phyloP scores from a whole-genome alignment of 2,888 invertebrate species.

The Dolomedes plantarius region DNA sequence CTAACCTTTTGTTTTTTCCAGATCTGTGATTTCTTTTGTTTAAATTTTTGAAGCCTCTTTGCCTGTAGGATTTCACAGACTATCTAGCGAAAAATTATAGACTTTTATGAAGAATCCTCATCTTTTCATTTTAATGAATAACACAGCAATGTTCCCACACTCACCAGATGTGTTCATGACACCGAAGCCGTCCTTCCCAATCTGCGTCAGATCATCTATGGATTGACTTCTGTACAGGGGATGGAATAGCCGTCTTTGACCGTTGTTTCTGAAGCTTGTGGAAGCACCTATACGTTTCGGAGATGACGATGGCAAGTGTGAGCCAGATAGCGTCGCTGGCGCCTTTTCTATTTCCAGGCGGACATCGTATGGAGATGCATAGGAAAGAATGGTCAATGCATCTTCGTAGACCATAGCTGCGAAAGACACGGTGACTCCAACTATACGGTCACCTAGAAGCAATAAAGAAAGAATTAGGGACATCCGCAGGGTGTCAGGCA shows the following conservation, averaged over 20 bases:
- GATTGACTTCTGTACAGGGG: slow-evolving; percentile 88
- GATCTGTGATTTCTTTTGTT: too few species aligned
- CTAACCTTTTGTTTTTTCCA: too few species aligned
- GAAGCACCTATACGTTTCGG: slow-evolving; percentile 43
- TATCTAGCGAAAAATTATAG: too few species aligned
- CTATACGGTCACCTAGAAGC: slow-evolving; percentile 90
- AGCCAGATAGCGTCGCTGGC: slow-evolving; percentile 76
- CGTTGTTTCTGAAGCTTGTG: slow-evolving; percentile 66
- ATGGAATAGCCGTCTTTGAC: slow-evolving; percentile 82
- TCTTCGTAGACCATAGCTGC: slow-evolving; percentile 93
- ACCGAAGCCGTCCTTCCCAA: slow-evolving; percentile 75
- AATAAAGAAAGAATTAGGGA: too few species aligned
- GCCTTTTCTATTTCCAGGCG: slow-evolving; percentile 85
- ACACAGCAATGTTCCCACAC: too few species aligned
- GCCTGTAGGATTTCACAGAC: too few species aligned
- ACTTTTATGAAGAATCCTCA: too few species aligned
- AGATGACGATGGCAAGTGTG: slow-evolving; percentile 8
- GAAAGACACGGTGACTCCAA: slow-evolving; percentile 90
- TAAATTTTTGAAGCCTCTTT: too few species aligned
- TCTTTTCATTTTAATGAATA: too few species aligned
- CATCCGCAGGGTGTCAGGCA: too few species aligned
- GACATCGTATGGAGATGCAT: slow-evolving; percentile 93
- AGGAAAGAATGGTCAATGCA: slow-evolving; percentile 90
- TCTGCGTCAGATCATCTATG: slow-evolving; percentile 85
- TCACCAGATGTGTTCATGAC: slow-evolving; percentile 21